Percentiles rank a stretch among this genome's conserved stretches.
Conservation (phyloP, 2,797 vertebrate genomes). For the Sarcophilus harrisii region DNA sequence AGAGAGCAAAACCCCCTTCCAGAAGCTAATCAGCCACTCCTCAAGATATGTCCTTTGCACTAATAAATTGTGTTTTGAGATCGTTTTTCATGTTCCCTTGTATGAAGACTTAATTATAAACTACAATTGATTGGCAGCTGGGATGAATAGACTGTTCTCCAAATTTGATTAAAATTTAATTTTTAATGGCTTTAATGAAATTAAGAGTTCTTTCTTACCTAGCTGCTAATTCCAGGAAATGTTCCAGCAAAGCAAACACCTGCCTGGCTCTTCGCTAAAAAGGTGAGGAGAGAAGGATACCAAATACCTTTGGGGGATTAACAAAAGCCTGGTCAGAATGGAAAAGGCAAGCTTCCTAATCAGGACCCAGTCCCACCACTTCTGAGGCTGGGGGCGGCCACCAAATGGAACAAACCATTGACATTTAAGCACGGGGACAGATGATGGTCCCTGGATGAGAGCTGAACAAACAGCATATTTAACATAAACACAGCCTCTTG, state of each 20-base stretch:
- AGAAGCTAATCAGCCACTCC: conserved; percentile 34
- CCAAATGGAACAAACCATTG: not conserved
- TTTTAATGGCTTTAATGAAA: conserved; percentile 49
- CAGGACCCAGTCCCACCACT: conserved; percentile 26
- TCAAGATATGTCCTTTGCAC: conserved; percentile 60
- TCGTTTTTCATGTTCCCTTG: conserved; percentile 61
- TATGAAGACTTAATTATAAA: conserved; percentile 35
- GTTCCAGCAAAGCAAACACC: not conserved
- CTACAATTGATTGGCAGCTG: conserved; percentile 56
- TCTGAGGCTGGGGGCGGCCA: not conserved
- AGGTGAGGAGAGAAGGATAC: conserved; percentile 1
- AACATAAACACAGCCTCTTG: not conserved
- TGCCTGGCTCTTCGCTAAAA: conserved; percentile 24
- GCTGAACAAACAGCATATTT: not conserved
- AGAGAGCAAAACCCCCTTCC: conserved; percentile 48
- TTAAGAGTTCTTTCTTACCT: conserved; percentile 57
- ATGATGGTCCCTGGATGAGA: not conserved
- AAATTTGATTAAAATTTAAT: conserved; percentile 33
- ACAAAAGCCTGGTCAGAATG: conserved; percentile 18
- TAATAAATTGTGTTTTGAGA: conserved; percentile 56
- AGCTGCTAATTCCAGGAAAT: conserved; percentile 58
- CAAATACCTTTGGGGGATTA: conserved; percentile 31
- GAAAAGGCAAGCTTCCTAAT: conserved; percentile 41
- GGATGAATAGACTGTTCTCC: conserved; percentile 65
- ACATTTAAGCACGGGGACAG: not conserved